A percentile compares a stretch with the other conserved stretches of the same genome.
phyloP scores from a whole-genome alignment of 2,797 vertebrate genomes.

The Pangasius mekongensis region DNA sequence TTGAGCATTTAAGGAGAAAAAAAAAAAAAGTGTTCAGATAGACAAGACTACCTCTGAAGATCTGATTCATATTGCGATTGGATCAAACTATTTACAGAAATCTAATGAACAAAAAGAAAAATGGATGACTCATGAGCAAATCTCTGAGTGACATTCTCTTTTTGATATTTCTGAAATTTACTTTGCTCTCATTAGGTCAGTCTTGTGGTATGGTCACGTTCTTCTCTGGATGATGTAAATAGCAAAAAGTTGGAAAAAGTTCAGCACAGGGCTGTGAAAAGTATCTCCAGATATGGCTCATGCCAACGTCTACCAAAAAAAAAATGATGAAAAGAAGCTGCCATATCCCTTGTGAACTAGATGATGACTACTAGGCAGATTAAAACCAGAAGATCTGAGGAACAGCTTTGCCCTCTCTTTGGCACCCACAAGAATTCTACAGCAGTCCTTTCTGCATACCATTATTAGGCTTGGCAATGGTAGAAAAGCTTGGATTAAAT shows the following conservation, averaged over 20 bases:
- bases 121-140: background rate
- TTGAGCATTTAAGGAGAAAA: background rate
- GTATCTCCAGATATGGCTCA: background rate
- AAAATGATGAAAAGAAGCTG: background rate
- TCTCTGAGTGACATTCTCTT: background rate
- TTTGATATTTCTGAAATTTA: too few relatives aligned
- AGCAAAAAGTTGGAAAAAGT: background rate
- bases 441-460: background rate
- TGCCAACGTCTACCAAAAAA: background rate
- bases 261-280: background rate
- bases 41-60: background rate
- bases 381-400: background rate
- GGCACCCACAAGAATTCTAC: background rate
- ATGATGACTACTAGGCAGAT: conserved; percentile 11
- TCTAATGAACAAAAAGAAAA: background rate
- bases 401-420: background rate
- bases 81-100: background rate
- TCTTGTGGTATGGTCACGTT: background rate
- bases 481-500: conserved; percentile 14
- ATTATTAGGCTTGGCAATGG: conserved; percentile 5
- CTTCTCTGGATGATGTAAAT: background rate
- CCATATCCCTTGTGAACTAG: background rate
- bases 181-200: background rate
- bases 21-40: background rate
- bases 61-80: background rate